Evolutionary conservation across 2,797 vertebrate genomes (phyloP).

Genomic region (Takifugu ocellatus): DNA sequence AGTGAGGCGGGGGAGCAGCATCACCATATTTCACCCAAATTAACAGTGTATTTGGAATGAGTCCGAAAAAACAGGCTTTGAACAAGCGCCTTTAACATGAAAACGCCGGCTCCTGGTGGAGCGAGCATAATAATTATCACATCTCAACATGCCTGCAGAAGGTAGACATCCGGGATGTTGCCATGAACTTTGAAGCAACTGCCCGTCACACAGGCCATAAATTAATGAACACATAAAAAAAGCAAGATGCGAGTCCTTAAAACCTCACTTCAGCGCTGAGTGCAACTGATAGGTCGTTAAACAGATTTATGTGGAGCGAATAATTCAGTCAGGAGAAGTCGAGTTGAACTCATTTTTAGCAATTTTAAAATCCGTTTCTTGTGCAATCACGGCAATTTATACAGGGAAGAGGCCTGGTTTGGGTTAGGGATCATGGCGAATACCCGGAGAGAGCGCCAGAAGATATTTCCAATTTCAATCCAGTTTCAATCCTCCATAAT

Average conservation of each 20-base stretch:
- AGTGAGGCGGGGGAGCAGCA: background rate
- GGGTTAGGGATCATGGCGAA: too few species aligned
- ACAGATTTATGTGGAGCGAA: slow-evolving; percentile 8
- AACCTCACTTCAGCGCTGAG: slow-evolving; percentile 8
- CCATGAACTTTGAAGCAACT: background rate
- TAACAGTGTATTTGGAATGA: background rate
- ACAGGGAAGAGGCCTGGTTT: too few species aligned
- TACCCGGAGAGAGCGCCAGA: too few species aligned
- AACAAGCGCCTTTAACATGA: background rate
- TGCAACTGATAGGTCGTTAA: slow-evolving; percentile 10
- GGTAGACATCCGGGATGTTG: slow-evolving; percentile 1
- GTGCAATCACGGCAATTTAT: too few species aligned
- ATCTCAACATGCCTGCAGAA: background rate
- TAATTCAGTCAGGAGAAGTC: background rate
- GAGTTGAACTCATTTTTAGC: too few species aligned
- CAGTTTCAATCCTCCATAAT: too few species aligned
- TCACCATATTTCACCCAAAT: background rate
- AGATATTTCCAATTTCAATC: too few species aligned
- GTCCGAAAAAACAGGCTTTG: background rate
- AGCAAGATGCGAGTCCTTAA: slow-evolving; percentile 4
- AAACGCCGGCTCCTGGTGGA: background rate
- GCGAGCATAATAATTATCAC: background rate
- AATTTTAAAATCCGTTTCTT: too few species aligned
- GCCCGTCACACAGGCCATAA: background rate
- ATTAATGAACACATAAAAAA: slow-evolving; percentile 6